A percentile compares a stretch with the other conserved stretches of the same genome.
These are phyloP conservation scores for Nettapus auritus DNA, from an alignment of 2,113 vertebrate genomes.

Conservation along the genomic window DNA sequence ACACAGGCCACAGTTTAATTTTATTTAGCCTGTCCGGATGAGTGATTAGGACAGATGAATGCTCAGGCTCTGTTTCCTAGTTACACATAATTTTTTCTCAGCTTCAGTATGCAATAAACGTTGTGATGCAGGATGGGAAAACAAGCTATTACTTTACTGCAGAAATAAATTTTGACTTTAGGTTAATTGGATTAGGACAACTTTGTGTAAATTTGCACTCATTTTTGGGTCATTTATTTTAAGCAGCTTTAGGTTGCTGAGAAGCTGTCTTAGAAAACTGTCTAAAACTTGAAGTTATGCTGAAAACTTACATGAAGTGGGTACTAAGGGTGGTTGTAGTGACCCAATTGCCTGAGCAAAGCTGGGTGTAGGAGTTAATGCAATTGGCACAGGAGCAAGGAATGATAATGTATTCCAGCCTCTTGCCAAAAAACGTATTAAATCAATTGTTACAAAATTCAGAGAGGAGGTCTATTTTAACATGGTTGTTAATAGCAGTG, in stretches of 20 bases:
- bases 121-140: background rate
- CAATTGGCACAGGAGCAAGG: background rate
- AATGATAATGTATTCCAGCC: background rate
- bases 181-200: background rate
- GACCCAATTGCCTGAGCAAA: background rate
- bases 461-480: background rate
- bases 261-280: background rate
- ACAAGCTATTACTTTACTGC: background rate
- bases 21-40: background rate
- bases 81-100: background rate
- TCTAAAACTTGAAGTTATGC: background rate
- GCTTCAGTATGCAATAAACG: background rate
- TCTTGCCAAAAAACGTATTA: background rate
- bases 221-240: background rate
- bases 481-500: background rate
- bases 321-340: background rate
- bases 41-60: background rate
- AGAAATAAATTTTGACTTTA: background rate
- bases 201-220: background rate
- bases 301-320: background rate
- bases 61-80: background rate
- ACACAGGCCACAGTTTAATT: background rate
- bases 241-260: background rate
- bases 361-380: background rate
- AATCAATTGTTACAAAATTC: background rate